Evolutionary conservation across 1,140 invertebrate species (phyloP).

Genomic region (Cyclina sinensis): DNA sequence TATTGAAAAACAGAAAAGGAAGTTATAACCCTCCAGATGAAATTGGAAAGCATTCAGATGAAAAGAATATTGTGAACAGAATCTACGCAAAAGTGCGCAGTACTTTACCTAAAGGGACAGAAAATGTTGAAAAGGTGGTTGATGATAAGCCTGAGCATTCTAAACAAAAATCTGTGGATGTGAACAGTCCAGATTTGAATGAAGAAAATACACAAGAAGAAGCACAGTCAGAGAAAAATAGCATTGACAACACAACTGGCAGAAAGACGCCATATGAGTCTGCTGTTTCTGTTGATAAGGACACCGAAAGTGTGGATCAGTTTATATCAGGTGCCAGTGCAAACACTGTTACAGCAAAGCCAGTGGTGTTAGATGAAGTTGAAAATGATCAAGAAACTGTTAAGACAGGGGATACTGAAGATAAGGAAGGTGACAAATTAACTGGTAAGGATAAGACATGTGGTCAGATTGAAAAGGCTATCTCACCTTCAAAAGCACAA

Average conservation of each 20-base stretch:
- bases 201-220: background rate
- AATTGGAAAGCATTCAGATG: background rate
- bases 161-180: background rate
- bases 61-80: slow-evolving; percentile 46
- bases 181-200: background rate
- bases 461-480: background rate
- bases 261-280: background rate
- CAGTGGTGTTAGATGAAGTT: background rate
- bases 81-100: slow-evolving; percentile 55
- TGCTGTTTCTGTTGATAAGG: background rate
- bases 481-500: slow-evolving; percentile 9
- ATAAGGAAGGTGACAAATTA: background rate
- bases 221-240: background rate
- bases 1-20: slow-evolving; percentile 62
- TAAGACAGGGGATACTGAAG: background rate
- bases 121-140: background rate
- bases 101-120: background rate
- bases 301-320: slow-evolving; percentile 33
- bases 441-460: background rate
- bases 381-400: background rate
- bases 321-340: slow-evolving; percentile 4
- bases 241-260: background rate
- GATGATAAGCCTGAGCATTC: background rate
- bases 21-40: slow-evolving; percentile 29
- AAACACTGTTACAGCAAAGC: slow-evolving; percentile 29